A percentile compares a stretch with the other conserved stretches of the same genome.
These are phyloP conservation scores for Pogoniulus pusillus DNA, from an alignment of 2,797 vertebrate species.

Conservation along the genomic window DNA sequence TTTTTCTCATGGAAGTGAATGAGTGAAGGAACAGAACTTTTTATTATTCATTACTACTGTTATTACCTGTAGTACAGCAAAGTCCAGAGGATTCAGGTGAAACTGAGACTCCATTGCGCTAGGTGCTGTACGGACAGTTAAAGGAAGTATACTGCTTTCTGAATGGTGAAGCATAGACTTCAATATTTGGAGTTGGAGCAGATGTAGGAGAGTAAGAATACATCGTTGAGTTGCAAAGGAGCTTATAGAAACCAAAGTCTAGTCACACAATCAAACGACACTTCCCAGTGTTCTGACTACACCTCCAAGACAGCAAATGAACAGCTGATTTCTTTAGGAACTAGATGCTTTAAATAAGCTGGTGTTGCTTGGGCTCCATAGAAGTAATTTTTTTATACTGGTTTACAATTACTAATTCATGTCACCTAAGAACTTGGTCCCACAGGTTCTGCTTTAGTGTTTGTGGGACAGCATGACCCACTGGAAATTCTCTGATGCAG, in stretches of 20 bases:
- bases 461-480: fast-evolving
- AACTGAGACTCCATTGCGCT: background rate
- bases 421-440: background rate
- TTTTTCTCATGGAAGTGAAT: constrained; percentile 17
- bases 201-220: background rate
- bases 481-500: background rate
- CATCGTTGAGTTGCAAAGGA: background rate
- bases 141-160: background rate
- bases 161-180: fast-evolving
- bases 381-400: background rate
- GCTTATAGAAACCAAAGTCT: background rate
- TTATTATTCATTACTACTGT: background rate
- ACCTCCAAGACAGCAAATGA: background rate
- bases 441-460: background rate
- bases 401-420: background rate
- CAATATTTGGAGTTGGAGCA: background rate
- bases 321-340: background rate
- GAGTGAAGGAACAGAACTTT: background rate
- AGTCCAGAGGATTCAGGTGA: background rate
- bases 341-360: background rate
- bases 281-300: background rate
- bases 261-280: background rate
- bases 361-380: background rate
- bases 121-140: background rate
- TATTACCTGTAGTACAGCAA: background rate